A percentile compares a stretch with the other conserved stretches of the same genome.
Evolutionary conservation across 2,113 vertebrate species (phyloP).

Genomic region (Rhinolophus ferrumequinum): DNA sequence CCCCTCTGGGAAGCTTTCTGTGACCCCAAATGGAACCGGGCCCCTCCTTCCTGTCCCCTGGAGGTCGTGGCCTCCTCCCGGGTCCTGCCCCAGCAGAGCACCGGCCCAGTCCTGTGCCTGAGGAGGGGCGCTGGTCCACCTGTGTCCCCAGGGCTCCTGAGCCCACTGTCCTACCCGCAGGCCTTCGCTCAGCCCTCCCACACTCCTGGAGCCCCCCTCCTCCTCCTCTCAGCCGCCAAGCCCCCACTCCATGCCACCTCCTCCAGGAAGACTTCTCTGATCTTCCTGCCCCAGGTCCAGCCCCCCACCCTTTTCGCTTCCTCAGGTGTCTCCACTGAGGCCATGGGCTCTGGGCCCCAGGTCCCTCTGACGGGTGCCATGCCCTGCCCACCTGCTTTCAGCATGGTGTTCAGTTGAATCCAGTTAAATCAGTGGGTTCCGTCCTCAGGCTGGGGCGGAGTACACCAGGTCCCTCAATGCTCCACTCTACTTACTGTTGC

Average conservation of each 20-base stretch:
- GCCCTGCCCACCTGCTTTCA: not conserved
- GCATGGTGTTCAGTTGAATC: rapidly evolving
- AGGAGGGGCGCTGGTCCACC: not conserved
- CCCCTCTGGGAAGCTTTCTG: not conserved
- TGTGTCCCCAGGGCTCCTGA: not conserved
- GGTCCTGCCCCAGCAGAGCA: not conserved
- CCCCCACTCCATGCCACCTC: too few species aligned
- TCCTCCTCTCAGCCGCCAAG: too few species aligned
- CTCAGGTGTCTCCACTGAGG: not conserved
- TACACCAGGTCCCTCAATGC: rapidly evolving
- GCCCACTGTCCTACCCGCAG: not conserved
- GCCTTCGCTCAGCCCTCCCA: not conserved
- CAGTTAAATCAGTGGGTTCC: rapidly evolving
- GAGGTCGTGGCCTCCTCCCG: not conserved
- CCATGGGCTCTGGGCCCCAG: not conserved
- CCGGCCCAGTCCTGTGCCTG: not conserved
- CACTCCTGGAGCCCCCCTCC: not conserved
- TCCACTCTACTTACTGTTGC: not conserved
- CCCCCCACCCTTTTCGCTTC: not conserved
- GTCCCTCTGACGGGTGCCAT: not conserved
- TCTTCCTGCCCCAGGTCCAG: not conserved
- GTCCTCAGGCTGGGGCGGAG: not conserved
- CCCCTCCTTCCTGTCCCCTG: not conserved
- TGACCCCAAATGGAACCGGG: not conserved
- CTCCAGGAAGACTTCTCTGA: not conserved